Percentiles rank a stretch among this genome's conserved stretches.
phyloP scores from a whole-genome alignment of 1,140 invertebrate species.

The Rhopalosiphum padi region DNA sequence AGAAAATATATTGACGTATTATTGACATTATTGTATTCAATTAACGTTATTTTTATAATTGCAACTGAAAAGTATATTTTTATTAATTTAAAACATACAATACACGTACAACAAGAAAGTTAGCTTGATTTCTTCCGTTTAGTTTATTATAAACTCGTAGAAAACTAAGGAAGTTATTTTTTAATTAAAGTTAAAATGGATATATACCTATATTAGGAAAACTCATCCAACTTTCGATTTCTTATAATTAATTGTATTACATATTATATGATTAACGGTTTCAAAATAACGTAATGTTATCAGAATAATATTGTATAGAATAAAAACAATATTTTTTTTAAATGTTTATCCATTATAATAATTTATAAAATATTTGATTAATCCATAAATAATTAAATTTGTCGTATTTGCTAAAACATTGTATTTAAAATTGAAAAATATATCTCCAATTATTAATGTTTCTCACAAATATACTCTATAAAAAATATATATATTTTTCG shows the following conservation, averaged over 20 bases:
- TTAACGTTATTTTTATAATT: background rate
- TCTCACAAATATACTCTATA: too few relatives aligned
- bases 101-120: background rate
- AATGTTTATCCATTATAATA: too few relatives aligned
- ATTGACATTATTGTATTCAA: background rate
- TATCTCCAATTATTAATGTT: too few relatives aligned
- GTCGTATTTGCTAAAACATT: too few relatives aligned
- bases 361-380: too few relatives aligned
- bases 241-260: background rate
- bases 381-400: too few relatives aligned
- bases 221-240: slow-evolving; percentile 21
- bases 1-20: background rate
- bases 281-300: background rate
- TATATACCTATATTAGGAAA: slow-evolving; percentile 18
- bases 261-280: background rate
- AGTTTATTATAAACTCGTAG: background rate
- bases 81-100: background rate
- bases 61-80: slow-evolving; percentile 19
- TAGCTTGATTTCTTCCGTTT: background rate
- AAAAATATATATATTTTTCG: too few relatives aligned
- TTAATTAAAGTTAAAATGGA: background rate
- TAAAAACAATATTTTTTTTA: background rate
- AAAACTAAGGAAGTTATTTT: slow-evolving; percentile 16
- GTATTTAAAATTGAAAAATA: too few relatives aligned
- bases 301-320: background rate